Evolutionary conservation across 2,113 vertebrate genomes (phyloP).

Genomic region (Pavo muticus): DNA sequence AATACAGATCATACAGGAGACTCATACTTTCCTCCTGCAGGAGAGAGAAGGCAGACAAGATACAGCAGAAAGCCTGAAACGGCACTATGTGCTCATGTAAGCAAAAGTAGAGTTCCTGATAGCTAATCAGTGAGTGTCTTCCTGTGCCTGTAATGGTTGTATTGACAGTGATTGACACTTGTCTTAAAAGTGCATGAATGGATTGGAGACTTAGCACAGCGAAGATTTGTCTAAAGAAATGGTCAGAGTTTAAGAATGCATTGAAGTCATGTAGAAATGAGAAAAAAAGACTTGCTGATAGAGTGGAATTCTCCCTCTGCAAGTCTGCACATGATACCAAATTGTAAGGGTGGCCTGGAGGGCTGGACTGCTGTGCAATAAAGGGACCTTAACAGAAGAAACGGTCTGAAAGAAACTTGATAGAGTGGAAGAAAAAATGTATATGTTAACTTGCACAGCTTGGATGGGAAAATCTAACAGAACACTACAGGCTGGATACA

Average conservation of each 20-base stretch:
- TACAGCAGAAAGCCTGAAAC: background rate
- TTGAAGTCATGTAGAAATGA: background rate
- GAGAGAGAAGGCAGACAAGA: background rate
- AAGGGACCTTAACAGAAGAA: background rate
- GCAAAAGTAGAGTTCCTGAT: background rate
- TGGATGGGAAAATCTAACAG: background rate
- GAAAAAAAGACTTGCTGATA: background rate
- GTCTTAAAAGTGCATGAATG: background rate
- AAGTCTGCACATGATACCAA: background rate
- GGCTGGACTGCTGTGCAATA: background rate
- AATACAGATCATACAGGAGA: background rate
- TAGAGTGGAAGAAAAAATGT: background rate
- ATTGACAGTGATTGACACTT: background rate
- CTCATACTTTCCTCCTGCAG: background rate
- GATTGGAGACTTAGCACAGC: background rate
- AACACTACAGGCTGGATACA: background rate
- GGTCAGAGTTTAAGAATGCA: background rate
- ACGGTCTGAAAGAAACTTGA: background rate
- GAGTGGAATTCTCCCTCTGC: fast-evolving
- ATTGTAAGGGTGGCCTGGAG: background rate
- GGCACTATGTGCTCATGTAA: background rate
- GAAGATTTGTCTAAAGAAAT: background rate
- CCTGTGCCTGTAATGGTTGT: background rate
- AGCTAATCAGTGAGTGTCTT: background rate
- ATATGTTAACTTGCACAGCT: background rate